These are phyloP conservation scores for Drosophila phalerata DNA, from an alignment of 2,888 invertebrate species.

Conservation along the genomic window DNA sequence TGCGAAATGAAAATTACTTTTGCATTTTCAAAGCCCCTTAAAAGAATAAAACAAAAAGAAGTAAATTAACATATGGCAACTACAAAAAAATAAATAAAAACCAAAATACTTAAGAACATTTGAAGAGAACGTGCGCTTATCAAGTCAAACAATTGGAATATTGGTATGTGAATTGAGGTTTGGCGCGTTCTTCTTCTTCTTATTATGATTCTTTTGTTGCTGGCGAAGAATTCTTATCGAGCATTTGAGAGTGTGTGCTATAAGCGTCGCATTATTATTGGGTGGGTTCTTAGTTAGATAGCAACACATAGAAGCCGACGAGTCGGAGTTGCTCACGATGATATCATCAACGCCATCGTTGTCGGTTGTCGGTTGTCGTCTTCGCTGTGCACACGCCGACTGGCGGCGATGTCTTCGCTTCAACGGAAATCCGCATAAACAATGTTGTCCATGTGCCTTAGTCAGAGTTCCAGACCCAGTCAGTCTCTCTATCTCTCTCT, in stretches of 20 bases:
- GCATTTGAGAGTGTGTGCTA: constrained; percentile 40
- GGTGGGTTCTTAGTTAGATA: constrained; percentile 63
- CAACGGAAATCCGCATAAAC: constrained; percentile 82
- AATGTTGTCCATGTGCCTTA: constrained; percentile 63
- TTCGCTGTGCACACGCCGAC: constrained; percentile 57
- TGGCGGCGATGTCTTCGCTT: constrained; percentile 53
- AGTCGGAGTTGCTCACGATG: constrained; percentile 58
- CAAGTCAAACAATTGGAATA: constrained; percentile 38
- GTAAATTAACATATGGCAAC: constrained; percentile 67
- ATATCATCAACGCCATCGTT: constrained; percentile 71
- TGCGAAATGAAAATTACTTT: constrained; percentile 74
- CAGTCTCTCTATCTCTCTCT: constrained; percentile 11
- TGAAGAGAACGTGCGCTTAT: constrained; percentile 56
- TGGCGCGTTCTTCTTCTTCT: constrained; percentile 26
- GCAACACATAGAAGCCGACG: constrained; percentile 56
- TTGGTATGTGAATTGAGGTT: constrained; percentile 41
- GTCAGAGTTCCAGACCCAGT: constrained; percentile 27
- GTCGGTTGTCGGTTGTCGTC: constrained; percentile 45
- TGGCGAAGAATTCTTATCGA: constrained; percentile 52
- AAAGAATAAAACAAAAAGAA: constrained; percentile 26
- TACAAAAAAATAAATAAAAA: constrained; percentile 22
- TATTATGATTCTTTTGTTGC: constrained; percentile 18
- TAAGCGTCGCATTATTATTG: constrained; percentile 52
- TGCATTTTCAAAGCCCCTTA: constrained; percentile 54
- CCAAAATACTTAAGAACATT: constrained; percentile 49